Evolutionary conservation across 2,113 vertebrate genomes (phyloP), one percentile per base, ranked within the genome.

Genomic region (Phoenicopterus ruber): DNA sequence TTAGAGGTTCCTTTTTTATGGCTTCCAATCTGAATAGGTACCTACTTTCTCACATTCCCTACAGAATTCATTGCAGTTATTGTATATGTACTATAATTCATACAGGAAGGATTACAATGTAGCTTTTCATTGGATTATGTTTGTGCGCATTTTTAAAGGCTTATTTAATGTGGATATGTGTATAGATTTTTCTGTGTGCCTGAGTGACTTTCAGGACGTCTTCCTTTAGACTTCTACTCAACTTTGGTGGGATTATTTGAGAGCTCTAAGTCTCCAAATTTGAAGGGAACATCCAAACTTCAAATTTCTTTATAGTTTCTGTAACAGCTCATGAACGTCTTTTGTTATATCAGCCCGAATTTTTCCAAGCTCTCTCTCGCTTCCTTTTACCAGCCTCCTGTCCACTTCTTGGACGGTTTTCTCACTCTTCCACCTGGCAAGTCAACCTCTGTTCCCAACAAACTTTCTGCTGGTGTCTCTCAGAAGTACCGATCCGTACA

Each of bases 1-100:
- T 82, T 90, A 93, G 42, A 77, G 20, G 59, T 88, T 94, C 32
- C 32, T 82, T 96, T 96, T 91, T 93, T 59, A 72, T 34, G 46
- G 62, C 31, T 91, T 95, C 89, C 91, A 94, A 58, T 82, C 76
- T 95, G 91, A 95, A 96, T 83, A 95, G 84, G 74, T 85, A 80
- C 73, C 69, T 94, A 82, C 61, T 72, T 93, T 94, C 92, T 94
- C 80, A 88, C 90, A 90, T 91, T 91, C 59, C 63, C 88, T 65
- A 31, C 59, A 83, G 90, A 95, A 95, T 69, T 90, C 79, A 62
- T 29, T 77, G 46, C 55, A 80, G 92, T 83, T 94, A 59, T 88
- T 86, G 63, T 83, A 47, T 32, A 83, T 67, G 58, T 50, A 61
- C 81, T 70, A 73, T 82, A 91, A 92, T 63, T 96, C 91, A 86